Conservation (phyloP, 1,140 invertebrate species). For the Bombus vancouverensis region DNA sequence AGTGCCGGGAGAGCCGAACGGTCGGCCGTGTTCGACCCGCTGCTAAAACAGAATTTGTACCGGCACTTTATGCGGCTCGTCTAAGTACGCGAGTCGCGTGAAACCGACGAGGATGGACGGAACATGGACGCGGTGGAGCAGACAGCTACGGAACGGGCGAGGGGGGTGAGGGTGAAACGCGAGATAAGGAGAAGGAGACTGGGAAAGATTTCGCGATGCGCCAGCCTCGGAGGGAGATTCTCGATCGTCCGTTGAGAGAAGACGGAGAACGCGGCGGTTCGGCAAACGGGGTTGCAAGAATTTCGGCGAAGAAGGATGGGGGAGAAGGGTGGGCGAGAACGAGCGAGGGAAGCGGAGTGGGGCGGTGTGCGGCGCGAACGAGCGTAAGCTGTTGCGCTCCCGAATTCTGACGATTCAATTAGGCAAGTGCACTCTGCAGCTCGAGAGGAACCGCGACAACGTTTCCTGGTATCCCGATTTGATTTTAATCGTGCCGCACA, state of each 20-base stretch:
- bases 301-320: background rate
- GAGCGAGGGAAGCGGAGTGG: background rate
- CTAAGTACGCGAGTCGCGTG: conserved; percentile 40
- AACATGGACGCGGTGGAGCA: background rate
- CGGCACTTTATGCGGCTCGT: conserved; percentile 71
- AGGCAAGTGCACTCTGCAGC: background rate
- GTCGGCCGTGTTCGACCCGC: conserved; percentile 70
- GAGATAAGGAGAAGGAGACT: conserved; percentile 15
- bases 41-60: conserved; percentile 79
- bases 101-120: conserved; percentile 24
- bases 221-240: background rate
- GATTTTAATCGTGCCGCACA: conserved; percentile 28
- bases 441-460: background rate
- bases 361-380: background rate
- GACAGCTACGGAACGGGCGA: background rate
- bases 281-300: conserved; percentile 25
- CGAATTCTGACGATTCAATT: conserved; percentile 49
- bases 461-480: conserved; percentile 29
- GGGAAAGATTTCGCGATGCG: conserved; percentile 25
- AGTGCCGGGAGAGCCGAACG: conserved; percentile 83
- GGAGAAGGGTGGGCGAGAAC: background rate
- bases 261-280: conserved; percentile 2
- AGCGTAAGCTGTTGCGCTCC: conserved; percentile 1
- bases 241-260: background rate
- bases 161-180: conserved; percentile 12